Conservation (phyloP, 2,113 vertebrate species). For the Octodon degus region DNA sequence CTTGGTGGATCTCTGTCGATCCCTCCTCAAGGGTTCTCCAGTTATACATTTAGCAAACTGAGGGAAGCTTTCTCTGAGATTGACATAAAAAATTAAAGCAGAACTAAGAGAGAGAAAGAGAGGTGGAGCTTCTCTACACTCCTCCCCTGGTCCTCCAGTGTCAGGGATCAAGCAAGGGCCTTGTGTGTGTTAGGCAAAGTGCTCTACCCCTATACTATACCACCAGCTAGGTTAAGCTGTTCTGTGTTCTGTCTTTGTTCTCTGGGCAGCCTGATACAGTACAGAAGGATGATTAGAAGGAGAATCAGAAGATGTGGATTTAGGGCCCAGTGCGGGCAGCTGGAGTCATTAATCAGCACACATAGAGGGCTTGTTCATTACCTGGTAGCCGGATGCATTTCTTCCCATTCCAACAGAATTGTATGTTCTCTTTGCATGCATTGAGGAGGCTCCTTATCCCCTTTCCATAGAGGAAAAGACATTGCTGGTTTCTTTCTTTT, state of each 20-base stretch:
- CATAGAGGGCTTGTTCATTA: background rate
- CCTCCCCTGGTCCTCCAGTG: too few species aligned
- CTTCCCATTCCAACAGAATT: background rate
- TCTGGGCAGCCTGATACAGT: background rate
- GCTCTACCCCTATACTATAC: background rate
- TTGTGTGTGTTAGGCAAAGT: background rate
- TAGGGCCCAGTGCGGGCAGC: background rate
- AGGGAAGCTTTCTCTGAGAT: background rate
- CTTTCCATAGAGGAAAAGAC: background rate
- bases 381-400: background rate
- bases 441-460: background rate
- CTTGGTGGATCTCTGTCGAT: background rate
- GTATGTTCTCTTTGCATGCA: background rate
- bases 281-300: accelerated
- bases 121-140: background rate
- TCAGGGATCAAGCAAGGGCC: background rate
- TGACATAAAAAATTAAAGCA: background rate
- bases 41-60: background rate
- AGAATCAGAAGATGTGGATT: background rate
- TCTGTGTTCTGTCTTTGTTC: background rate
- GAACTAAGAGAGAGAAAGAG: background rate
- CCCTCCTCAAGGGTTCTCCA: background rate
- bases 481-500: background rate
- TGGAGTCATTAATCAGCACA: background rate
- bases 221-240: background rate